Conservation (phyloP, 2,113 vertebrate genomes). For the human region DNA sequence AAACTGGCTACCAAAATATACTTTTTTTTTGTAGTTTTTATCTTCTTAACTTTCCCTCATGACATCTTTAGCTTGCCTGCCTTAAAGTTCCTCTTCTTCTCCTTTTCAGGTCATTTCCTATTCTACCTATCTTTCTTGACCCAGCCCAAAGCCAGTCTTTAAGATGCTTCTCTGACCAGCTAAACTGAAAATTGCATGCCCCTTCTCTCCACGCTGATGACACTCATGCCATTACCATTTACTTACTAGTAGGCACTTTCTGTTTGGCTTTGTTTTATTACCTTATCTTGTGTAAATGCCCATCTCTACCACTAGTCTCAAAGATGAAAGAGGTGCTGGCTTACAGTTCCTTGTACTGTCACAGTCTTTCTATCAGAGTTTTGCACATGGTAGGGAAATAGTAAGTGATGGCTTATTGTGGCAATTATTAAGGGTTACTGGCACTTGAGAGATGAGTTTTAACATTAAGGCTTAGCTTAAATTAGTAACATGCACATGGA, state of each 20-base stretch:
- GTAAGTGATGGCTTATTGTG: not conserved
- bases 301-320: not conserved
- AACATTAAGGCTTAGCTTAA: not conserved
- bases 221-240: not conserved
- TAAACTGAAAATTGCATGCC: not conserved
- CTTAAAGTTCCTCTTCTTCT: not conserved
- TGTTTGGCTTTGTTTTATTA: not conserved
- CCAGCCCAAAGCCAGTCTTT: not conserved
- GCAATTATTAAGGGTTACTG: not conserved
- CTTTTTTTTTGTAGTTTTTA: not conserved
- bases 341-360: not conserved
- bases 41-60: not conserved
- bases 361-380: not conserved
- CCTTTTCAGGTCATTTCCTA: not conserved
- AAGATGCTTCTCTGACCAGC: not conserved
- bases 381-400: not conserved
- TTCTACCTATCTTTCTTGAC: not conserved
- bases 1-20: not conserved
- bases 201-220: not conserved
- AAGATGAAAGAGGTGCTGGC: not conserved
- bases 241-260: not conserved
- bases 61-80: not conserved
- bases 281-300: not conserved
- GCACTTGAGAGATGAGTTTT: conserved; percentile 32
- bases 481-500: not conserved